Percentiles rank a stretch among this genome's conserved stretches.
phyloP scores from a whole-genome alignment of 1,140 invertebrate species.

The Battus philenor region DNA sequence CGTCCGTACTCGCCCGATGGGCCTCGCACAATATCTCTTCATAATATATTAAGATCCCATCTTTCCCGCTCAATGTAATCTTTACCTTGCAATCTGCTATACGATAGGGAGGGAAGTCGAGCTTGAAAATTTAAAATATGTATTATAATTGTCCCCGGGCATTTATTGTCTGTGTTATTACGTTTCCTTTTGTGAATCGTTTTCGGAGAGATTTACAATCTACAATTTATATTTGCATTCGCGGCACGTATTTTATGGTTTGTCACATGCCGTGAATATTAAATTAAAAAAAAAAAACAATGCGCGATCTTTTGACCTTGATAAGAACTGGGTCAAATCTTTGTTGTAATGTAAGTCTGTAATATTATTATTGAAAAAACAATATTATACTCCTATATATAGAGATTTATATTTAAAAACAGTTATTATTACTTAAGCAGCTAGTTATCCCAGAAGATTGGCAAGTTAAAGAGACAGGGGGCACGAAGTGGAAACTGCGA shows the following conservation, averaged over 20 bases:
- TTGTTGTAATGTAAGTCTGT: too few species aligned
- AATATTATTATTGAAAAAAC: too few species aligned
- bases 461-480: too few species aligned
- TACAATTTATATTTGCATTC: slow-evolving; percentile 14
- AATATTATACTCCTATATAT: too few species aligned
- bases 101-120: slow-evolving; percentile 25
- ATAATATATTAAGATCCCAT: slow-evolving; percentile 59
- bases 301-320: too few species aligned
- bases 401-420: too few species aligned
- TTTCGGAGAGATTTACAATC: too few species aligned
- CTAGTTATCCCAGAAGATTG: too few species aligned
- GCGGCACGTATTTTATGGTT: slow-evolving; percentile 4
- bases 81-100: slow-evolving; percentile 40
- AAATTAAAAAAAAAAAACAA: too few species aligned
- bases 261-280: slow-evolving; percentile 8
- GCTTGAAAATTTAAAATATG: slow-evolving; percentile 41
- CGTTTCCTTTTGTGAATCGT: slow-evolving; percentile 15
- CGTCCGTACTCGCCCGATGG: slow-evolving; percentile 1
- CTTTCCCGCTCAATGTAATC: slow-evolving; percentile 38
- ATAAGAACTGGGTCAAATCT: too few species aligned
- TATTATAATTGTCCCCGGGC: slow-evolving; percentile 12
- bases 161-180: slow-evolving; percentile 14
- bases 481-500: too few species aligned
- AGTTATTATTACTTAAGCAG: too few species aligned
- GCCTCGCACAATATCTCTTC: slow-evolving; percentile 43